Evolutionary conservation across 2,113 vertebrate species (phyloP).

Genomic region (Brachirus orientalis): DNA sequence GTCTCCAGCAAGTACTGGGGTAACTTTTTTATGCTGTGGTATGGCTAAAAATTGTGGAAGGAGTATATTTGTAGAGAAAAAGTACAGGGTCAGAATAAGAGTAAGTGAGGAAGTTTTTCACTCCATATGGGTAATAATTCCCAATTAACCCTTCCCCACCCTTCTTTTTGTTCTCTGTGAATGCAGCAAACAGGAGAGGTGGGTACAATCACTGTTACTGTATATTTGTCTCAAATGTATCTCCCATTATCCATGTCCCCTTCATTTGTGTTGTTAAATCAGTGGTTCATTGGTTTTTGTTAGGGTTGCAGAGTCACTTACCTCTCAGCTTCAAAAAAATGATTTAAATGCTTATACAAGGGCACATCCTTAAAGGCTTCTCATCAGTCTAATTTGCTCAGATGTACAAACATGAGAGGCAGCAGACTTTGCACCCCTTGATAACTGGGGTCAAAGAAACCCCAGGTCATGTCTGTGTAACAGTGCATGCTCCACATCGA

Average conservation of each 20-base stretch:
- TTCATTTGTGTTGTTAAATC: constrained; percentile 57
- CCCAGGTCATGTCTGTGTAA: constrained; percentile 47
- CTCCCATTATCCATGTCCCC: constrained; percentile 27
- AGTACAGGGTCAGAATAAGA: constrained; percentile 3
- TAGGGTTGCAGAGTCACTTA: constrained; percentile 55
- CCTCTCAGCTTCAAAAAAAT: constrained; percentile 22
- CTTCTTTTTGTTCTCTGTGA: constrained; percentile 78
- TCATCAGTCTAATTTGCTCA: constrained; percentile 40
- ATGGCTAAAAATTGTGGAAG: constrained; percentile 5
- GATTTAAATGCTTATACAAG: constrained; percentile 8
- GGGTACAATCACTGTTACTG: constrained; percentile 81
- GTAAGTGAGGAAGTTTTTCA: constrained; percentile 4
- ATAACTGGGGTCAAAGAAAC: constrained; percentile 55
- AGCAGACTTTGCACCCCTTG: constrained; percentile 62
- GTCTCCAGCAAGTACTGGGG: not conserved
- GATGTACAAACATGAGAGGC: constrained; percentile 28
- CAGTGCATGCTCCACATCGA: constrained; percentile 71
- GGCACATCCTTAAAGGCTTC: no score
- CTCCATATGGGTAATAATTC: constrained; percentile 27
- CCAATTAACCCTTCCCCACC: constrained; percentile 47
- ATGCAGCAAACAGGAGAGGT: constrained; percentile 99
- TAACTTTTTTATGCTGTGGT: constrained; percentile 16
- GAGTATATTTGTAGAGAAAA: no score
- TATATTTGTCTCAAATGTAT: constrained; percentile 42
- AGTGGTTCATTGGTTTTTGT: constrained; percentile 24